Base-by-base conservation (phyloP, 2,113 vertebrate species). In the Pholis gunnellus region DNA sequence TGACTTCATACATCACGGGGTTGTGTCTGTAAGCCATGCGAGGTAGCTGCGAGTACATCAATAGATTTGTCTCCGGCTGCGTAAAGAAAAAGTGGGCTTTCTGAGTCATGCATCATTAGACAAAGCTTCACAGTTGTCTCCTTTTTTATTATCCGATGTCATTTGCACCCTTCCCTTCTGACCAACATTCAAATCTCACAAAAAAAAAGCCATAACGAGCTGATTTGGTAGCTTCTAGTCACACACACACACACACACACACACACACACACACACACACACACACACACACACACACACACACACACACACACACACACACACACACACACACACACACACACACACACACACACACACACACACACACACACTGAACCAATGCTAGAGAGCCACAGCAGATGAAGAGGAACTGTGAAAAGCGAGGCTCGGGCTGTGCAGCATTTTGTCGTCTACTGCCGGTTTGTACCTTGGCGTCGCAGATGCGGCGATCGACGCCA, bases 401-500 rank as follows among this genome's bases (percentile, higher is more conserved):
- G 70, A 61, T 1, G 27, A 38, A 59, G 25, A 48, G 17, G 9
- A 25, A 36, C 42, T 4, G 57, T 13, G n/a, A 67, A 9, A 59
- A 72, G 56, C 50, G 52, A 60, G 27, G 60, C 36, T 48, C 34
- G 18, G 5, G 25, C 10, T 22, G 29, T 13, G 27, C 10, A 36
- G n/a, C 22, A 10, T 42, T 60, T 81, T 27, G 75, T 9, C 15
- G 8, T 52, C 0, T 25, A 8, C 38, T 0, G 42, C 31, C 6
- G 29, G 71, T 75, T 13, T 18, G 67, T 80, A 99, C 98, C 98
- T 99, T 99, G 10, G 96, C 93, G 59, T 97, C 97, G 85, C 98
- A 99, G 79, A 96, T 95, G 8, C 97, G 96, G 6, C 96, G 97
- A 88, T 99, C 97, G 9, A 97, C 96, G n/a, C 98, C 98, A 22